Percentiles rank a stretch among this genome's conserved stretches.
phyloP scores from a whole-genome alignment of 2,797 vertebrate species.

The Agapornis canus region DNA sequence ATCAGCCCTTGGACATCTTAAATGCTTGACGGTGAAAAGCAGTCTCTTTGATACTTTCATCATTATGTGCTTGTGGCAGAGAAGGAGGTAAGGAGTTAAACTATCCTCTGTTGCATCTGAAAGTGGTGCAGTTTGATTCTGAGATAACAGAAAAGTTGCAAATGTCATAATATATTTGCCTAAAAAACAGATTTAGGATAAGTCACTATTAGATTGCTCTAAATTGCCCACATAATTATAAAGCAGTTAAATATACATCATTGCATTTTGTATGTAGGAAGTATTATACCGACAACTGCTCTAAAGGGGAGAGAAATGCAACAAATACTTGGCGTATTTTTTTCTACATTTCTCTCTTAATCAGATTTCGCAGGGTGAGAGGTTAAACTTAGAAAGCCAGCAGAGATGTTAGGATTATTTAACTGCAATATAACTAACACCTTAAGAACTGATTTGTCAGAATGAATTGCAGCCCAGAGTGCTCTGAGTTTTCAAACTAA shows the following conservation, averaged over 20 bases:
- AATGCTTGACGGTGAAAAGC: neutral
- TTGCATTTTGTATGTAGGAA: neutral
- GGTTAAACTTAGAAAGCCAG: neutral
- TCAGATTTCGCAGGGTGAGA: neutral
- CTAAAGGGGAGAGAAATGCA: neutral
- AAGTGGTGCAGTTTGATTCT: neutral
- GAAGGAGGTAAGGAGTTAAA: neutral
- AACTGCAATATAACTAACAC: slow-evolving; percentile 62
- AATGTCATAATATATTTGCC: neutral
- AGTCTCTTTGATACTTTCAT: neutral
- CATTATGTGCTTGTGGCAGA: neutral
- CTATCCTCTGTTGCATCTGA: neutral
- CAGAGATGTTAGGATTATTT: neutral
- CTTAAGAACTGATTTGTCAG: slow-evolving; percentile 81
- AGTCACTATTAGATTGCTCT: neutral
- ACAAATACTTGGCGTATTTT: neutral
- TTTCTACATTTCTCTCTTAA: neutral
- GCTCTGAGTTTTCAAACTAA: slow-evolving; percentile 76
- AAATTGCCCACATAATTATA: neutral
- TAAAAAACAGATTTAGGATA: neutral
- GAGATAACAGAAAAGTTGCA: neutral
- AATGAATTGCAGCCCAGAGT: slow-evolving; percentile 83
- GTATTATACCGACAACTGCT: neutral
- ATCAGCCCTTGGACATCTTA: neutral
- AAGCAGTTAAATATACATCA: neutral